Conservation (phyloP, 2,113 vertebrate species). For the Poicephalus gulielmi region DNA sequence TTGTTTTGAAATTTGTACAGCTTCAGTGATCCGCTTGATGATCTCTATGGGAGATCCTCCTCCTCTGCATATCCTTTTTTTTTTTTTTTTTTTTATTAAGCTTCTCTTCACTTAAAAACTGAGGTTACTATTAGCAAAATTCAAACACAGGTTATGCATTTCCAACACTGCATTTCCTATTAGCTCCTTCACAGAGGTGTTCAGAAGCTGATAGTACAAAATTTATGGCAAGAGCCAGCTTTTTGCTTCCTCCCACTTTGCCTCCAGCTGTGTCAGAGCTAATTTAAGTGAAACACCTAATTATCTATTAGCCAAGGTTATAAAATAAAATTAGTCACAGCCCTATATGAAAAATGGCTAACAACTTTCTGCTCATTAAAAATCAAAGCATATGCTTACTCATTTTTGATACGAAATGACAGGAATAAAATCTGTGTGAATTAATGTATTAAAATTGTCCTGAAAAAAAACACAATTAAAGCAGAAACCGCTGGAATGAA, state of each 20-base stretch:
- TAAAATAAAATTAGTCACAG: conserved; percentile 57
- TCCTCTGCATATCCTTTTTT: not conserved
- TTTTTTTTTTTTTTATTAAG: not conserved
- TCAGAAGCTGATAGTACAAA: conserved; percentile 29
- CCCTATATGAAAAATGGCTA: conserved; percentile 32
- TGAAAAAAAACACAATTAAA: not conserved
- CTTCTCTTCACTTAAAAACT: not conserved
- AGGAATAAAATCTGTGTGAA: not conserved
- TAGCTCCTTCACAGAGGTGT: conserved; percentile 17
- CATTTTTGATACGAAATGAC: not conserved
- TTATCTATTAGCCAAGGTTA: conserved; percentile 59
- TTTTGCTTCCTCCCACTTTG: conserved; percentile 38
- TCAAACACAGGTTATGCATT: not conserved
- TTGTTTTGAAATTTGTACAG: not conserved
- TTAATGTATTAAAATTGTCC: not conserved
- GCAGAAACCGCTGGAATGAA: not conserved
- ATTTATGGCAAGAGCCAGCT: conserved; percentile 8
- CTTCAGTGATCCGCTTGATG: not conserved
- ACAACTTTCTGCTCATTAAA: conserved; percentile 35
- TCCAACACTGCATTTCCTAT: not conserved
- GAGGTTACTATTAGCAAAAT: not conserved
- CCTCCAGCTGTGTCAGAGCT: conserved; percentile 36
- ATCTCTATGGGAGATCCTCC: not conserved
- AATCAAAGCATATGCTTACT: conserved; percentile 19
- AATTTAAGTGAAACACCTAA: conserved; percentile 60